Conservation (phyloP, 2,888 invertebrate genomes). For the Perizoma flavofasciatum region DNA sequence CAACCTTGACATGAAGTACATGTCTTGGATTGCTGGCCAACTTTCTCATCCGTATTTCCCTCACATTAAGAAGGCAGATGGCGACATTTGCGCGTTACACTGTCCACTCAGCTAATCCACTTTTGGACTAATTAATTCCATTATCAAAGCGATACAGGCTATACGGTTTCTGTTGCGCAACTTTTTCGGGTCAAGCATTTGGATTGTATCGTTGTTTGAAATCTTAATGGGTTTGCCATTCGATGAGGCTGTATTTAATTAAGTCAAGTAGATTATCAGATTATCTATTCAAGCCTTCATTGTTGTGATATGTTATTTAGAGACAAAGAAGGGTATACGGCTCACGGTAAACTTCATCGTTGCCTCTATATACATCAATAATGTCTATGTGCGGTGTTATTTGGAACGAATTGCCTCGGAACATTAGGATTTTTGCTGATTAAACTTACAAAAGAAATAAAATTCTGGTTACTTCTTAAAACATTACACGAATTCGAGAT, state of each 20-base stretch:
- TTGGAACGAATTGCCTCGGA: too few species aligned
- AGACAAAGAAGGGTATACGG: too few species aligned
- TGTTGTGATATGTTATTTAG: too few species aligned
- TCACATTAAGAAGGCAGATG: slow-evolving; percentile 62
- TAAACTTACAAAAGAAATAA: too few species aligned
- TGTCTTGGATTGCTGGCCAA: neutral
- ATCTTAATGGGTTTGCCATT: slow-evolving; percentile 3
- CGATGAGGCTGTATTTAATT: neutral
- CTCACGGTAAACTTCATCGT: too few species aligned
- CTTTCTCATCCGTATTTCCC: slow-evolving; percentile 10
- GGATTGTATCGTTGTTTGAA: slow-evolving; percentile 14
- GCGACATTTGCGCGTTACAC: slow-evolving; percentile 63
- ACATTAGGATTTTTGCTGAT: too few species aligned
- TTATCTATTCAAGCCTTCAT: too few species aligned
- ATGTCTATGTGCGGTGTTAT: too few species aligned
- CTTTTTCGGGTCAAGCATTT: slow-evolving; percentile 34
- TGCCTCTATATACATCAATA: too few species aligned
- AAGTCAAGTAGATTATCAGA: neutral
- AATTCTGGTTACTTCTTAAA: too few species aligned
- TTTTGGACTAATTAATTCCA: slow-evolving; percentile 69
- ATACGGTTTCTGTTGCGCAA: slow-evolving; percentile 49
- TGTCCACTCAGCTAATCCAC: slow-evolving; percentile 63
- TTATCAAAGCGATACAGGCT: slow-evolving; percentile 60
- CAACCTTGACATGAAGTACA: too few species aligned
- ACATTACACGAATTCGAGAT: too few species aligned